Percentiles rank a stretch among this genome's conserved stretches.
These are phyloP conservation scores for Eupeodes latifasciatus DNA, from an alignment of 2,888 invertebrate species.

Conservation along the genomic window DNA sequence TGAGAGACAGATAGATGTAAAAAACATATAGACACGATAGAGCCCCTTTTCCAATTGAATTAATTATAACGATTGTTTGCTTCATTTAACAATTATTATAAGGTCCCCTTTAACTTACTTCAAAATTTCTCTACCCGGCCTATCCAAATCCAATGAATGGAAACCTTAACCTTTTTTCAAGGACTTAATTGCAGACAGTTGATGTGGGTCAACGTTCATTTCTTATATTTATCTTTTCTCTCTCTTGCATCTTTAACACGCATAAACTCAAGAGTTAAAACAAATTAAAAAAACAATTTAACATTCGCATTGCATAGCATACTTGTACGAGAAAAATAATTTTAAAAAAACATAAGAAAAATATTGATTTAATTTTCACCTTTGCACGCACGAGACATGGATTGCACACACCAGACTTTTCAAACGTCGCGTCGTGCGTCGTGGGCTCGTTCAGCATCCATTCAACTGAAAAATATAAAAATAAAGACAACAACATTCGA, in stretches of 20 bases:
- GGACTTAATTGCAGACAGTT: constrained; percentile 70
- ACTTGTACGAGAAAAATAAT: not conserved
- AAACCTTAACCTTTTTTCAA: constrained; percentile 72
- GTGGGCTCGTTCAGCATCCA: constrained; percentile 54
- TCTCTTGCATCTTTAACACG: not conserved
- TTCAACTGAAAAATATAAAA: not conserved
- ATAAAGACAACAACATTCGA: not conserved
- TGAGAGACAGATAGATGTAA: no score
- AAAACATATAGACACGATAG: no score
- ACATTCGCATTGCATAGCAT: constrained; percentile 35
- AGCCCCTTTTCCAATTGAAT: no score
- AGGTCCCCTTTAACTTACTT: not conserved
- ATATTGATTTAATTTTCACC: constrained; percentile 56
- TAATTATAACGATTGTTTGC: not conserved
- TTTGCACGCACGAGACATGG: constrained; percentile 62
- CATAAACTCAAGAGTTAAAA: not conserved
- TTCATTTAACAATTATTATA: constrained; percentile 15
- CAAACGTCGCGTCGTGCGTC: not conserved
- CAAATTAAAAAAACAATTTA: constrained; percentile 55
- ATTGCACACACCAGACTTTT: constrained; percentile 53
- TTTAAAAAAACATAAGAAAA: no score
- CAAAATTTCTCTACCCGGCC: not conserved
- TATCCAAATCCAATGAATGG: not conserved
- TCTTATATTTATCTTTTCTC: constrained; percentile 10
- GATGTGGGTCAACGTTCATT: constrained; percentile 71